phyloP scores from a whole-genome alignment of 2,113 vertebrate genomes.

The Zosterops lateralis region DNA sequence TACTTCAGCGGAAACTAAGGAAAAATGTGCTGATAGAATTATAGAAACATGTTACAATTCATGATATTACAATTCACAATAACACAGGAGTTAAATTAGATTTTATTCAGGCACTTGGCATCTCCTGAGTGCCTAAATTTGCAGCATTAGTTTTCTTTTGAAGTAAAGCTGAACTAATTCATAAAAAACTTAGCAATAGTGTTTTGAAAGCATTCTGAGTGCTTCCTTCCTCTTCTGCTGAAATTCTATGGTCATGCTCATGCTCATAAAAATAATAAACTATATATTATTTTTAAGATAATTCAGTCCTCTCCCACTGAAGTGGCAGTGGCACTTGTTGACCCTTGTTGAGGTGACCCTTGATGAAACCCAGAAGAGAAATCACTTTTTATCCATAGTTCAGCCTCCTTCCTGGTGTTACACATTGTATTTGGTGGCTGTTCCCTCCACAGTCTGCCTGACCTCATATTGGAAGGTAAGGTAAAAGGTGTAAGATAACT shows the following conservation, averaged over 20 bases:
- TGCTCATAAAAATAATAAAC: background rate
- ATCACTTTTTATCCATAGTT: background rate
- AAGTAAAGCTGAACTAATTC: background rate
- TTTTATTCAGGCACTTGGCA: background rate
- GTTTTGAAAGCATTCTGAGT: background rate
- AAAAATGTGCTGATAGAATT: background rate
- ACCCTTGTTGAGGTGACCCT: background rate
- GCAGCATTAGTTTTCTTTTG: background rate
- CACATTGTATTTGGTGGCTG: fast-evolving
- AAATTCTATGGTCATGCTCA: background rate
- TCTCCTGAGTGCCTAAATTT: background rate
- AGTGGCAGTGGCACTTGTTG: background rate
- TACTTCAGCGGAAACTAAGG: background rate
- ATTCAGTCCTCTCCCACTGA: background rate
- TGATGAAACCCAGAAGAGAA: background rate
- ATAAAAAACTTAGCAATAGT: background rate
- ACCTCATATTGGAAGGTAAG: background rate
- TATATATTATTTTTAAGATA: background rate
- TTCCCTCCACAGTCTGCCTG: background rate
- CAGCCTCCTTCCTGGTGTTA: background rate
- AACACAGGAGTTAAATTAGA: background rate
- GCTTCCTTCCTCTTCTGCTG: background rate
- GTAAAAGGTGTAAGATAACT: background rate
- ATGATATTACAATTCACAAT: background rate
- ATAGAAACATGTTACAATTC: background rate